A percentile compares a stretch with the other conserved stretches of the same genome.
Conservation (phyloP, 2,888 invertebrate genomes). For the Acleris literana region DNA sequence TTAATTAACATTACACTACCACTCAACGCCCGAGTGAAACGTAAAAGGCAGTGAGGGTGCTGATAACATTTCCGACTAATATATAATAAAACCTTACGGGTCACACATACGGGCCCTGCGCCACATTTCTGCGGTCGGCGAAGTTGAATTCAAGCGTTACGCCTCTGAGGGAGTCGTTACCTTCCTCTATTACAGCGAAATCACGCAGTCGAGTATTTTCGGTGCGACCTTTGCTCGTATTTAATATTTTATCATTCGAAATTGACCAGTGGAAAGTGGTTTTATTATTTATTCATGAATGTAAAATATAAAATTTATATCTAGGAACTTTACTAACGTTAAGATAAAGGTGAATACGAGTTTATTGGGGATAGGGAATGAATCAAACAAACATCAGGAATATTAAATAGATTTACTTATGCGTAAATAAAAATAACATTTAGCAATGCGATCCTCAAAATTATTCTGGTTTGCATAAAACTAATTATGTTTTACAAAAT, state of each 20-base stretch:
- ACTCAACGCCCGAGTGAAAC: slow-evolving; percentile 25
- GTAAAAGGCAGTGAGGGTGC: slow-evolving; percentile 25
- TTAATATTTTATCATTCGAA: slow-evolving; percentile 6
- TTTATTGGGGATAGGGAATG: no score
- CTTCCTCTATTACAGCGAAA: slow-evolving; percentile 20
- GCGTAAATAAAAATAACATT: not conserved
- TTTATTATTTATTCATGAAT: no score
- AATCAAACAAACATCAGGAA: no score
- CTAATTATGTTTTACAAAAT: not conserved
- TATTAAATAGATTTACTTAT: no score
- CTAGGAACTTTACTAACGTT: no score
- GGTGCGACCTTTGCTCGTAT: not conserved
- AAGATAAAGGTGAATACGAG: no score
- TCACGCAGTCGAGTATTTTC: slow-evolving; percentile 19
- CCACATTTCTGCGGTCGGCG: slow-evolving; percentile 19
- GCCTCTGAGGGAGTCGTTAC: slow-evolving; percentile 4
- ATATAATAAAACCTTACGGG: slow-evolving; percentile 28
- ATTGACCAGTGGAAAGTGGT: not conserved
- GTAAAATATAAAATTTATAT: no score
- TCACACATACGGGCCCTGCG: slow-evolving; percentile 11
- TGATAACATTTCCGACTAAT: slow-evolving; percentile 26
- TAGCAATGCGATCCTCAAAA: not conserved
- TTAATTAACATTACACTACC: slow-evolving; percentile 33
- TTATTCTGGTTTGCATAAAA: not conserved
- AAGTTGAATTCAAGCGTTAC: slow-evolving; percentile 26